Conservation (phyloP, 1,140 invertebrate species). For the Pinna nobilis region DNA sequence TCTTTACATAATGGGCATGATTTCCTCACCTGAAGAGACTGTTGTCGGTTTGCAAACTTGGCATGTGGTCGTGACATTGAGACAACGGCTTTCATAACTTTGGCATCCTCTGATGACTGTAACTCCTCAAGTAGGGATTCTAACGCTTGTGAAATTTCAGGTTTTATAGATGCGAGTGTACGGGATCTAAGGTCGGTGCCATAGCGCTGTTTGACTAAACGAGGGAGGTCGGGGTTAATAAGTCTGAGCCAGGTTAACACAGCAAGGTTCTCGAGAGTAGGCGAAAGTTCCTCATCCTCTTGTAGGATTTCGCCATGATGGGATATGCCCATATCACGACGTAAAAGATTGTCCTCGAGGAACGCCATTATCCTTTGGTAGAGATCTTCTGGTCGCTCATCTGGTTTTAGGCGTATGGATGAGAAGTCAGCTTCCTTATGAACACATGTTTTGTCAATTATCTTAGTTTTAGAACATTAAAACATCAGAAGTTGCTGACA, state of each 20-base stretch:
- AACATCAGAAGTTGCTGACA: background rate
- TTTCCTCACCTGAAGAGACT: too few species aligned
- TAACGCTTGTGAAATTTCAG: conserved; percentile 43
- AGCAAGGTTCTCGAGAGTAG: conserved; percentile 39
- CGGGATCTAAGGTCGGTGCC: conserved; percentile 38
- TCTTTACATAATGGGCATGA: conserved; percentile 15
- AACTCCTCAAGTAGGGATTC: conserved; percentile 40
- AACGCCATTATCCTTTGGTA: conserved; percentile 44
- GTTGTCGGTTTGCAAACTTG: background rate
- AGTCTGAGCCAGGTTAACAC: conserved; percentile 37
- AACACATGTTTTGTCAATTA: conserved; percentile 19
- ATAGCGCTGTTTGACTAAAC: conserved; percentile 41
- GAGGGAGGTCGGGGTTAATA: conserved; percentile 35
- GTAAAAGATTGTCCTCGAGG: conserved; percentile 39
- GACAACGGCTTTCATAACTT: conserved; percentile 9
- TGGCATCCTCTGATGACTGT: background rate
- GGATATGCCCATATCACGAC: conserved; percentile 14
- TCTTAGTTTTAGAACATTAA: conserved; percentile 32
- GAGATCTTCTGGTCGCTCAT: conserved; percentile 43
- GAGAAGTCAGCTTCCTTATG: conserved; percentile 10
- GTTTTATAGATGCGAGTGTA: conserved; percentile 43
- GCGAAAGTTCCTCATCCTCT: conserved; percentile 36
- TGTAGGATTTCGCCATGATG: conserved; percentile 11
- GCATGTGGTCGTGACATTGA: background rate
- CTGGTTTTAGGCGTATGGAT: conserved; percentile 24